Percentiles rank a stretch among this genome's conserved stretches.
Evolutionary conservation across 2,888 invertebrate genomes (phyloP).

Genomic region (Molanna angustata): DNA sequence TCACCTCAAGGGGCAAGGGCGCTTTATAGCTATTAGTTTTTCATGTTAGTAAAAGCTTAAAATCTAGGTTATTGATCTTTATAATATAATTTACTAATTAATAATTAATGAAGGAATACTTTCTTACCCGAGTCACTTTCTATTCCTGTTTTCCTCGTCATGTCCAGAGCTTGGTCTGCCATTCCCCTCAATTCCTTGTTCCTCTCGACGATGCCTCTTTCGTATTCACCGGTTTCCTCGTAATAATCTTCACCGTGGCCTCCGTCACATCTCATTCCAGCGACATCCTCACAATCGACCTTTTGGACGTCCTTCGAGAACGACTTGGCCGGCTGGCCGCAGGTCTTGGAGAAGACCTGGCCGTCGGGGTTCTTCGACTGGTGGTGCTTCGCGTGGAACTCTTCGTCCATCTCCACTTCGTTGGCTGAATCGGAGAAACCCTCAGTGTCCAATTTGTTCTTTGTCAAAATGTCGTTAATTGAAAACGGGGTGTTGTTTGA

Average conservation of each 20-base stretch:
- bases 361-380: background rate
- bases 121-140: slow-evolving; percentile 31
- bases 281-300: slow-evolving; percentile 29
- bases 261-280: slow-evolving; percentile 19
- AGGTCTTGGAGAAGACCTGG: background rate
- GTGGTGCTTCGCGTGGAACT: slow-evolving; percentile 23
- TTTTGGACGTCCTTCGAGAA: slow-evolving; percentile 37
- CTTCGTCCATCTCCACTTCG: slow-evolving; percentile 23
- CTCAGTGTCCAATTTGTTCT: slow-evolving; percentile 42
- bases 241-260: slow-evolving; percentile 16
- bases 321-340: slow-evolving; percentile 24
- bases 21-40: too few species aligned
- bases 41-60: too few species aligned
- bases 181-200: slow-evolving; percentile 45
- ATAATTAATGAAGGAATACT: slow-evolving; percentile 1
- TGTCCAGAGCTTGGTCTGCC: slow-evolving; percentile 49
- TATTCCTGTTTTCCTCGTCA: slow-evolving; percentile 47
- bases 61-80: too few species aligned
- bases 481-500: slow-evolving; percentile 59
- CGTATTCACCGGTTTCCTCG: slow-evolving; percentile 21
- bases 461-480: slow-evolving; percentile 70
- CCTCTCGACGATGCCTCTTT: slow-evolving; percentile 40
- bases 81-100: too few species aligned
- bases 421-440: slow-evolving; percentile 31
- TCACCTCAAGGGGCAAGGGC: too few species aligned